Conservation (phyloP, 1,140 invertebrate genomes). For the Zaprionus lachaisei region DNA sequence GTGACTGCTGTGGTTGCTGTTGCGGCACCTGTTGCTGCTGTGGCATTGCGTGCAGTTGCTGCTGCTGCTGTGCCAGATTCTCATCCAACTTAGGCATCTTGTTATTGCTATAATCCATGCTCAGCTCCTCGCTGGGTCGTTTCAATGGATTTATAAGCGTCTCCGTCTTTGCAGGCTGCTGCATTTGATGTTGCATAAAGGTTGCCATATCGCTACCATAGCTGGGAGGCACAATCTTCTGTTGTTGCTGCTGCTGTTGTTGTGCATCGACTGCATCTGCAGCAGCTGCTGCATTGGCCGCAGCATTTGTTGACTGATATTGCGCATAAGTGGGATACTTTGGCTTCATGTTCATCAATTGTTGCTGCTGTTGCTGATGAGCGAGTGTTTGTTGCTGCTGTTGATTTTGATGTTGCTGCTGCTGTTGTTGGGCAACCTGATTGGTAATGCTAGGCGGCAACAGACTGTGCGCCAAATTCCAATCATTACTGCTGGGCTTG, state of each 20-base stretch:
- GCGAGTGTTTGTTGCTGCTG: constrained; percentile 41
- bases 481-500: constrained; percentile 57
- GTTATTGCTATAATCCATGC: constrained; percentile 67
- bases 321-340: constrained; percentile 79
- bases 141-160: constrained; percentile 70
- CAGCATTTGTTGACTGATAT: constrained; percentile 78
- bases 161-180: constrained; percentile 66
- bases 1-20: constrained; percentile 67
- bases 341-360: constrained; percentile 58
- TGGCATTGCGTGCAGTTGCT: constrained; percentile 50
- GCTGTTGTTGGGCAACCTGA: constrained; percentile 40
- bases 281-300: constrained; percentile 70
- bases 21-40: constrained; percentile 30
- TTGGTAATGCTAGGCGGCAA: constrained; percentile 46
- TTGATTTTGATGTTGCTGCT: constrained; percentile 49
- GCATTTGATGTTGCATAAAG: constrained; percentile 79
- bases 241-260: constrained; percentile 44
- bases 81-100: constrained; percentile 68
- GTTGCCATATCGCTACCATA: constrained; percentile 76
- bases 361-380: constrained; percentile 47
- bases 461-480: constrained; percentile 62
- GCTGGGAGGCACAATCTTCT: constrained; percentile 63
- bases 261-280: constrained; percentile 56
- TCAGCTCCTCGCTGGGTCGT: constrained; percentile 60
- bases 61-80: constrained; percentile 74